Conservation (phyloP, 2,797 vertebrate genomes). For the Acipenser oxyrinchus region DNA sequence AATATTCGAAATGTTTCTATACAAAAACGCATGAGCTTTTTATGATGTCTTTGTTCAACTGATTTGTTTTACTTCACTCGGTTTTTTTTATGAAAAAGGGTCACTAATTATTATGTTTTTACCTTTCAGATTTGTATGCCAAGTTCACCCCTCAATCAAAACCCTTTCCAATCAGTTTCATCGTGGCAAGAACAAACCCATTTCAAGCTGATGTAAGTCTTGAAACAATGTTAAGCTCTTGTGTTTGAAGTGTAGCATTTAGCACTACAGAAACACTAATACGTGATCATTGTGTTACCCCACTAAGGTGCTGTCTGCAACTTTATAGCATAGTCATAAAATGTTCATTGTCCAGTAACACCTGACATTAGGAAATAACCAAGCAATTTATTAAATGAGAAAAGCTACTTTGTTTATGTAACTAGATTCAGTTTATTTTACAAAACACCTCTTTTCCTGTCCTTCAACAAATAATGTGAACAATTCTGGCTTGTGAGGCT, state of each 20-base stretch:
- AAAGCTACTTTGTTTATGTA: too few relatives aligned
- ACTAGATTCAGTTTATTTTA: too few relatives aligned
- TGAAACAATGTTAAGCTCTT: not conserved
- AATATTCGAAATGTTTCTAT: slow-evolving; percentile 16
- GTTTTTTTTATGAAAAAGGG: slow-evolving; percentile 23
- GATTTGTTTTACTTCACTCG: slow-evolving; percentile 36
- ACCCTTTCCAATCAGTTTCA: slow-evolving; percentile 48
- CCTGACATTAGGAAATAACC: too few relatives aligned
- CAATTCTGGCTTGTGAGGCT: too few relatives aligned
- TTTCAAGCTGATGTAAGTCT: slow-evolving; percentile 59
- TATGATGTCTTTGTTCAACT: slow-evolving; percentile 19
- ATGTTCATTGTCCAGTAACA: not conserved
- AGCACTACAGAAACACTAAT: not conserved
- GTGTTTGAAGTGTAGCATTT: not conserved
- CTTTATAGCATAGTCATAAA: not conserved
- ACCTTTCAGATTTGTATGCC: slow-evolving; percentile 57
- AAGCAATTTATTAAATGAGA: too few relatives aligned
- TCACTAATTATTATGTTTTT: slow-evolving; percentile 38
- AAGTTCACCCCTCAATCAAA: slow-evolving; percentile 29
- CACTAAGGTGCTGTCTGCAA: not conserved
- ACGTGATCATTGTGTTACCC: not conserved
- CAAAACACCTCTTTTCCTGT: too few relatives aligned
- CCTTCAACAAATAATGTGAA: too few relatives aligned
- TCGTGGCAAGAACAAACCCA: slow-evolving; percentile 57
- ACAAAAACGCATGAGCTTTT: not conserved